Base-by-base conservation (phyloP, 2,113 vertebrate species). In the Heterotilapia buettikoferi region DNA sequence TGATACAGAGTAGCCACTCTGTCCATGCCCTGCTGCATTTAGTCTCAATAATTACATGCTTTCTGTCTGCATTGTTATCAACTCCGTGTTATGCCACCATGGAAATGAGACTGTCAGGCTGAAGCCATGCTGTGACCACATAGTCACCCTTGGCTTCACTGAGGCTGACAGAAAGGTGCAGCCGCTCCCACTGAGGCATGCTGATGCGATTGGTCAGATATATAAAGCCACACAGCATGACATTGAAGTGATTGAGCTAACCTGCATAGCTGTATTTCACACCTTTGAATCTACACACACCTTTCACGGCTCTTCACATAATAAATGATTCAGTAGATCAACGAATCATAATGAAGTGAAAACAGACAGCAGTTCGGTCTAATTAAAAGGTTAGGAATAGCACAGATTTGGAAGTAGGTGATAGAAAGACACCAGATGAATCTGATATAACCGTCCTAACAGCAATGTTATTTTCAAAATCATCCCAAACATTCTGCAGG, bases 21-120 rank as follows among this genome's bases (percentile, higher is more conserved):
- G 50, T 47, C 31, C 33, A 14, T 10, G 29, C 76, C 10, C 36
- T 18, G 9, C 52, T 80, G 68, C 82, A 82, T 50, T 86, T 57
- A 59, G 43, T 73, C 43, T 19, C 18, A 63, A 82, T 87, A 66
- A 92, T 89, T 84, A 88, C 88, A 83, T 5, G 59, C 82, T 53
- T 71, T 82, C 59, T 59, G 29, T 78, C 47, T 11, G 21, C 26
- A 63, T 19, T 86, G 53, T 50, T 52, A 78, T 85, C 38, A 81
- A 59, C 80, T 26, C 29, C 21, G 12, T 24, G n/a, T 47, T 61
- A 54, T 86, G 79, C 33, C 7, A n/a, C 6, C 10, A 54, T 29
- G 47, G 80, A 82, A 88, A 86, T 63, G 6, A 56, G 43, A 12
- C 63, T 61, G 29, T 87, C 76, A 57, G 43, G 11, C 33, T 3